Evolutionary conservation across 2,797 vertebrate species (phyloP).

Genomic region (Trachurus trachurus): DNA sequence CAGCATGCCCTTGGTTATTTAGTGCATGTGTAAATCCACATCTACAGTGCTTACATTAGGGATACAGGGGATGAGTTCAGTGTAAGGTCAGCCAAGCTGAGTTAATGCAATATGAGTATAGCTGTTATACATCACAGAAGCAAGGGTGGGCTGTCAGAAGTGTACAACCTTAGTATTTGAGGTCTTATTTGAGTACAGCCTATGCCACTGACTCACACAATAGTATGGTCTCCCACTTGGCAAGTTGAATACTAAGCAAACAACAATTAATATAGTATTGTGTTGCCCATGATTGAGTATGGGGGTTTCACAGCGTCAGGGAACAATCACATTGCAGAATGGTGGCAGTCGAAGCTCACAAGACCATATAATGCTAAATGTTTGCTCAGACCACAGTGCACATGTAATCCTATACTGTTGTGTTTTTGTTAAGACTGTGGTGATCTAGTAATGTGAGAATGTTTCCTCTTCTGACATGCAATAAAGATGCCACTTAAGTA

Average conservation of each 20-base stretch:
- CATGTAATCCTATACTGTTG: conserved; percentile 17
- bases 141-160: conserved; percentile 18
- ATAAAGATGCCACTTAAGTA: conserved; percentile 1
- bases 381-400: conserved; percentile 13
- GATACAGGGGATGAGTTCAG: conserved; percentile 43
- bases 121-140: conserved; percentile 38
- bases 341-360: conserved; percentile 2
- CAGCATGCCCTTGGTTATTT: conserved; percentile 15
- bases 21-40: conserved; percentile 43
- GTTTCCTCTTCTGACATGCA: background rate
- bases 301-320: conserved; percentile 13
- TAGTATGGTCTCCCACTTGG: conserved; percentile 6
- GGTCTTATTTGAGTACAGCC: conserved; percentile 5
- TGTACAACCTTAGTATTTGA: conserved; percentile 3
- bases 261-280: conserved; percentile 25
- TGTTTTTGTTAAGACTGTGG: background rate
- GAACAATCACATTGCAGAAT: conserved; percentile 6
- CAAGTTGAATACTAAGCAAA: conserved; percentile 24
- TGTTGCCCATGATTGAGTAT: conserved; percentile 23
- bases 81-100: conserved; percentile 24
- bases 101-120: conserved; percentile 27
- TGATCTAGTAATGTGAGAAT: conserved; percentile 12
- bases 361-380: conserved; percentile 13
- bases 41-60: conserved; percentile 30
- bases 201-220: background rate